A percentile compares a stretch with the other conserved stretches of the same genome.
phyloP scores from a whole-genome alignment of 2,888 invertebrate species.

The Caenorhabditis sp. region DNA sequence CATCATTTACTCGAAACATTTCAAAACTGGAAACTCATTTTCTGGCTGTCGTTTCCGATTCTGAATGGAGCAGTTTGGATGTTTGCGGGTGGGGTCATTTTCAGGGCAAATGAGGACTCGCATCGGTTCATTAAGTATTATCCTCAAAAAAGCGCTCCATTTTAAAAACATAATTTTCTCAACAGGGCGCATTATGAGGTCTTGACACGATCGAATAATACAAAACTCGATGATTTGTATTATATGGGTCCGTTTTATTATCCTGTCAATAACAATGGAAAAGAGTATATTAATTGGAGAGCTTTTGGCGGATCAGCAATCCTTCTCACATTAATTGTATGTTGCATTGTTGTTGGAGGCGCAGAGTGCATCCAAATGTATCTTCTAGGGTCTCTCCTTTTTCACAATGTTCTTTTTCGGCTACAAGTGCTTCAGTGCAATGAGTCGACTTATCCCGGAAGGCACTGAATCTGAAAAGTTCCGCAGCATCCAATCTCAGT shows the following conservation, averaged over 20 bases:
- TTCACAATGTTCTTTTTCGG: slow-evolving; percentile 28
- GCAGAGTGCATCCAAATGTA: background rate
- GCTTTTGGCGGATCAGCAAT: slow-evolving; percentile 25
- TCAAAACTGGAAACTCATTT: slow-evolving; percentile 26
- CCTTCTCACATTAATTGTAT: slow-evolving; percentile 24
- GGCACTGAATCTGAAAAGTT: slow-evolving; percentile 1
- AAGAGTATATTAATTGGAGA: slow-evolving; percentile 21
- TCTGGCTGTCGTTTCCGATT: slow-evolving; percentile 32
- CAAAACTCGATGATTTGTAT: slow-evolving; percentile 22
- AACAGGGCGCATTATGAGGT: slow-evolving; percentile 12
- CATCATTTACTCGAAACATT: slow-evolving; percentile 18
- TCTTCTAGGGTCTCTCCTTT: slow-evolving; percentile 22
- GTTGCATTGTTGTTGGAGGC: background rate
- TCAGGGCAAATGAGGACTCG: slow-evolving; percentile 21
- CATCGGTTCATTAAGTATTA: slow-evolving; percentile 24
- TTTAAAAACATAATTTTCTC: no score
- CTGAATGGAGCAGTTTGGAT: slow-evolving; percentile 17
- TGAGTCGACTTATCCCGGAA: no score
- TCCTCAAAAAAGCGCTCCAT: no score
- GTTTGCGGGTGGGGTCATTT: slow-evolving; percentile 16
- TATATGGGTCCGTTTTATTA: slow-evolving; percentile 35
- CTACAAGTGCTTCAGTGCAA: slow-evolving; percentile 4
- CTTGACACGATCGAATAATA: background rate
- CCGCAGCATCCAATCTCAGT: slow-evolving; percentile 5
- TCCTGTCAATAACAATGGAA: slow-evolving; percentile 15